phyloP scores from a whole-genome alignment of 2,888 invertebrate species.

The Agrochola macilenta region DNA sequence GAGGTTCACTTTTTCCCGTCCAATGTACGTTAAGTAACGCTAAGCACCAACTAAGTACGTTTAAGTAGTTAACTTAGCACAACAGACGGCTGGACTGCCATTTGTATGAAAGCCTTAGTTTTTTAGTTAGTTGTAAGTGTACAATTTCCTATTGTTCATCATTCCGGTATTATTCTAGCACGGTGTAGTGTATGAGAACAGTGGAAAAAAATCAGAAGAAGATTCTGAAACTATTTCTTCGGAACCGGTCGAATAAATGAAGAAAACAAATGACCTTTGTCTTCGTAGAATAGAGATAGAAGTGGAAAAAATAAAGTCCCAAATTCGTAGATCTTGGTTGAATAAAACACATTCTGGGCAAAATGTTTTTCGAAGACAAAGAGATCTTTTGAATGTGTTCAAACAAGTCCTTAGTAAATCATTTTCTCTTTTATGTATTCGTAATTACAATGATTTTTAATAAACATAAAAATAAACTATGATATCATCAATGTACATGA shows the following conservation, averaged over 20 bases:
- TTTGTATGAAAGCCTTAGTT: slow-evolving; percentile 24
- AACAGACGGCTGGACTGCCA: slow-evolving; percentile 34
- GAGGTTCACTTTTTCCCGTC: slow-evolving; percentile 57
- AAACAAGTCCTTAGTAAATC: neutral
- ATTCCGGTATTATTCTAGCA: neutral
- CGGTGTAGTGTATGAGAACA: no score
- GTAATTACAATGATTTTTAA: no score
- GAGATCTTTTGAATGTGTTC: neutral
- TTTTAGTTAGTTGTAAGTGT: slow-evolving; percentile 1
- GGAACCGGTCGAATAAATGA: neutral
- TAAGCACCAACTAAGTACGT: slow-evolving; percentile 64
- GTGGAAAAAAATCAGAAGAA: neutral
- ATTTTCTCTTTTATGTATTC: neutral
- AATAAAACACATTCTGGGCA: neutral
- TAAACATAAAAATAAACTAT: no score
- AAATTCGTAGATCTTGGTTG: no score
- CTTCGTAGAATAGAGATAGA: no score
- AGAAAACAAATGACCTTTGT: neutral
- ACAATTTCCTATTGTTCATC: neutral
- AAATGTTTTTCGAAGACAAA: neutral
- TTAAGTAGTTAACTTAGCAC: slow-evolving; percentile 64
- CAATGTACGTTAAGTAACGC: slow-evolving; percentile 62
- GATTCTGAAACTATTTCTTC: neutral
- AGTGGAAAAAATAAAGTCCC: no score
- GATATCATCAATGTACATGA: neutral